A percentile compares a stretch with the other conserved stretches of the same genome.
phyloP scores from a whole-genome alignment of 2,113 vertebrate species.

The Aix galericulata region DNA sequence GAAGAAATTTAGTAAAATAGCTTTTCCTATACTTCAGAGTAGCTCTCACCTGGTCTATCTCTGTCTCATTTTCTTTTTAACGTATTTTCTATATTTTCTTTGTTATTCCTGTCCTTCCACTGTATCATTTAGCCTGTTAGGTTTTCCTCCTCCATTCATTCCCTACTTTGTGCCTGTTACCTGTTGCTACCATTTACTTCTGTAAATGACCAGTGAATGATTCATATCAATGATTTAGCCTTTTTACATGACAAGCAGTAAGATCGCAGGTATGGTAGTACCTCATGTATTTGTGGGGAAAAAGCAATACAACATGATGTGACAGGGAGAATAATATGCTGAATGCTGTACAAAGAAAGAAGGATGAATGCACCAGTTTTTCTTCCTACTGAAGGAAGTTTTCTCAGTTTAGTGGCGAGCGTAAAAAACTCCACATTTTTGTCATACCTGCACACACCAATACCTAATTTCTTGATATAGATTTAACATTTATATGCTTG shows the following conservation, averaged over 20 bases:
- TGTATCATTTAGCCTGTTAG: background rate
- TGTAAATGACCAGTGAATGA: background rate
- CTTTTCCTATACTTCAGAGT: background rate
- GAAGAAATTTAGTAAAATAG: background rate
- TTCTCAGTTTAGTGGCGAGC: background rate
- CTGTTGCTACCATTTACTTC: background rate
- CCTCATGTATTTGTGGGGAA: background rate
- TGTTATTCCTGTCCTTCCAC: background rate
- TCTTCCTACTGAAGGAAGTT: background rate
- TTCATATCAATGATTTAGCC: background rate
- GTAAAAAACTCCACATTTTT: background rate
- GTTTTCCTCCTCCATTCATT: background rate
- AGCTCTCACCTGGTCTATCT: background rate
- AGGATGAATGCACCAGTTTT: too few species aligned
- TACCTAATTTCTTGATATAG: background rate
- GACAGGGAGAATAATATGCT: background rate
- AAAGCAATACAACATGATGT: background rate
- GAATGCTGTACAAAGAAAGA: background rate
- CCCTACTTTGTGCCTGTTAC: background rate
- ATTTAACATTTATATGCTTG: background rate
- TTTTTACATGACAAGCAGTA: background rate
- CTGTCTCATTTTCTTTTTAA: background rate
- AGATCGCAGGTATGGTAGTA: background rate
- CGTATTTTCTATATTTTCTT: background rate
- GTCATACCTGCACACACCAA: accelerated